phyloP scores from a whole-genome alignment of 2,888 invertebrate genomes.

The Dynastes maya region DNA sequence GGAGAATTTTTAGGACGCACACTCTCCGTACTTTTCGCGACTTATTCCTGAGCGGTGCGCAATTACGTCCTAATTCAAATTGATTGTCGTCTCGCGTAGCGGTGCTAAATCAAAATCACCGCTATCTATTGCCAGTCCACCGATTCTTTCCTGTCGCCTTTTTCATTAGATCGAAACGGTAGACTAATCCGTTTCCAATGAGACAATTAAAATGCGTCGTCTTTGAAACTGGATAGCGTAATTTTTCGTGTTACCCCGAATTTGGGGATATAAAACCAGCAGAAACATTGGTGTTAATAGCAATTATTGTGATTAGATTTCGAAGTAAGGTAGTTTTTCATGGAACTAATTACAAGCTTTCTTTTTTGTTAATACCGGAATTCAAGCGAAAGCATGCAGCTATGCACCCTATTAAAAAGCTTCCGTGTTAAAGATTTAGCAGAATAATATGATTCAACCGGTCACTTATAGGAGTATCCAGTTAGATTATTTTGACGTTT shows the following conservation, averaged over 20 bases:
- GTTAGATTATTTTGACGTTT: too few species aligned
- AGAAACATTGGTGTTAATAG: too few species aligned
- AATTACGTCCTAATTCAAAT: constrained; percentile 36
- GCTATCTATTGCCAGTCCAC: constrained; percentile 35
- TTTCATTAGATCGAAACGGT: constrained; percentile 33
- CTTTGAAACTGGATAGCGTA: not conserved
- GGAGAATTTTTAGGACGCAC: constrained; percentile 21
- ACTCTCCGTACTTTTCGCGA: not conserved
- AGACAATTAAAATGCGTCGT: constrained; percentile 24
- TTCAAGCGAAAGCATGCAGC: too few species aligned
- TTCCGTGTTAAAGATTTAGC: too few species aligned
- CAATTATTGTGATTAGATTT: too few species aligned
- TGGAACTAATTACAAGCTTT: too few species aligned
- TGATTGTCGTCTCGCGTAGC: constrained; percentile 43
- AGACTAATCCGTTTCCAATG: constrained; percentile 38
- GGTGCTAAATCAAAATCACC: constrained; percentile 43
- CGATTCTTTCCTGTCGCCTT: constrained; percentile 23
- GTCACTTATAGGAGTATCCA: too few species aligned
- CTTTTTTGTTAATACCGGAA: too few species aligned
- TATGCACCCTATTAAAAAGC: too few species aligned
- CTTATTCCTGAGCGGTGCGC: constrained; percentile 17
- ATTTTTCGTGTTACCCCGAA: not conserved
- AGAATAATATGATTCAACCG: too few species aligned
- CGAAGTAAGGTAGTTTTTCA: too few species aligned
- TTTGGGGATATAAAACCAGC: not conserved